Base-by-base conservation (phyloP, 2,888 invertebrate genomes). In the Plebejus argus region DNA sequence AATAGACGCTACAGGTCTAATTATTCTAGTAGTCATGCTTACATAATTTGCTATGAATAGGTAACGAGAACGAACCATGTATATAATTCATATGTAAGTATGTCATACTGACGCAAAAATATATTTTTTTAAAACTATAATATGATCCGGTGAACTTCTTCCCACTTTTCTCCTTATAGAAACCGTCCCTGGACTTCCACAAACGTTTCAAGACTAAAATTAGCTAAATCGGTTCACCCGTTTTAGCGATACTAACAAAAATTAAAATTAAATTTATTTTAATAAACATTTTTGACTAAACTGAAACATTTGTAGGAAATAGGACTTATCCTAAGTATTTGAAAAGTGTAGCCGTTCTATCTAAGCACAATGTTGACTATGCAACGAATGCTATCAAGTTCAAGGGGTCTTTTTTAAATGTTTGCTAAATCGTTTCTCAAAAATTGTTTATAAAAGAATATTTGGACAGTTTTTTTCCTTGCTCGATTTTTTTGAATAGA, bases 331-430 rank as follows among this genome's bases (percentile, higher is more conserved):
- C 74, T 28, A 28, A 49, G 18, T 53, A 49, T 23, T 49, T 49
- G 4, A 20, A 74, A 20, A 12, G 3, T 28, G 49, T 49, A 53
- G 28, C 6, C 18, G 49, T 20, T 18, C 6, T 49, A 28, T 28
- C 53, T 49, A 49, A 74, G 28, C 74, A 74, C 45, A 49, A 53
- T 74, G 53, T 74, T 53, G 74, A 74, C 72, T 72, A 72, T 72
- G 72, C 72, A 72, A 72, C 23, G 28, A 74, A 49, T 18, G 49
- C 53, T 74, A 74, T 74, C 74, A 53, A 18, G 74, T 53, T 74
- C 74, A 53, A 18, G 74, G 74, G 74, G 53, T 74, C 74, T 74
- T 74, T 74, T 45, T 74, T 74, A 18, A 74, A 74, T 74, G 53
- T 74, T 74, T 74, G 74, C 74, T 53, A 49, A 74, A 74, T 74